Evolutionary conservation across 1,140 invertebrate genomes (phyloP).

Genomic region (Chrysomallon squamiferum): DNA sequence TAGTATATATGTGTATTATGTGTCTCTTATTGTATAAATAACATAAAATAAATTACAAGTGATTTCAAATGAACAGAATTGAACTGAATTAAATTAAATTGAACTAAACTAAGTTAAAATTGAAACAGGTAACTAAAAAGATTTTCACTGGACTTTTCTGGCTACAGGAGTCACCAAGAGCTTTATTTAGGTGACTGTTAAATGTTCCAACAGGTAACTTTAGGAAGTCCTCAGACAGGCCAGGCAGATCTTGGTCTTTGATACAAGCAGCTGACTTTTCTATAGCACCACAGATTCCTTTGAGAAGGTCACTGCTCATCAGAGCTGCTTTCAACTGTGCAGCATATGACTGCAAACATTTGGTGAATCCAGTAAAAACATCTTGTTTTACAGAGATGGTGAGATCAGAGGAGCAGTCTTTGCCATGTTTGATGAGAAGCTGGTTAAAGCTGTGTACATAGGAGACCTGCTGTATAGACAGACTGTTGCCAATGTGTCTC

Average conservation of each 20-base stretch:
- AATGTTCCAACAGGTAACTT: neutral
- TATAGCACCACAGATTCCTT: neutral
- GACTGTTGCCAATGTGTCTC: neutral
- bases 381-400: neutral
- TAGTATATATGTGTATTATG: too few species aligned
- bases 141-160: too few species aligned
- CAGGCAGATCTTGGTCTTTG: neutral
- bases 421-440: neutral
- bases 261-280: neutral
- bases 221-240: neutral
- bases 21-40: too few species aligned
- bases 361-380: neutral
- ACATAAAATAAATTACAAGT: too few species aligned
- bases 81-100: too few species aligned
- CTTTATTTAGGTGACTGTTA: neutral
- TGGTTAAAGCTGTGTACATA: neutral
- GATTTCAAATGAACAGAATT: too few species aligned
- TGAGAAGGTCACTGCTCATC: neutral
- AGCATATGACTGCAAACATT: neutral
- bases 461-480: neutral
- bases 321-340: neutral
- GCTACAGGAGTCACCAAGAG: neutral
- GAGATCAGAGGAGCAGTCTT: neutral
- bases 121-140: too few species aligned
- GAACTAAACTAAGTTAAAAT: too few species aligned